Evolutionary conservation across 2,888 invertebrate genomes (phyloP), one percentile per base, ranked within the genome.

Genomic region (Drosophila longiperda): DNA sequence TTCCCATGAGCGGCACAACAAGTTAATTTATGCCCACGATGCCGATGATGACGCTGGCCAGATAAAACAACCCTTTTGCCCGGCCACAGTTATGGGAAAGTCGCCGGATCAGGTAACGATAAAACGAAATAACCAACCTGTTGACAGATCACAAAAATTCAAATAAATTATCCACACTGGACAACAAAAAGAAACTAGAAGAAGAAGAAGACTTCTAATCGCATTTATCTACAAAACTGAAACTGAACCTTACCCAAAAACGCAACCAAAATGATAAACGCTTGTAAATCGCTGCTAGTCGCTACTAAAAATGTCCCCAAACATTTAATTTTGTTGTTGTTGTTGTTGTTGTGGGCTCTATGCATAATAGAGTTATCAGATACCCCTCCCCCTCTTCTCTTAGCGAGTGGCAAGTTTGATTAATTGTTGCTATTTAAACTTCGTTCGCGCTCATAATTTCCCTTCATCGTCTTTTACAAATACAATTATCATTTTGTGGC

Each of bases 11-110:
- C 54, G 54, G 80, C 65, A 73, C 75, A 89, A 90, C 90, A 90
- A 83, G 89, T 91, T 90, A 90, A 90, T 90, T 90, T 90, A 90
- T 90, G 90, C 82, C 48, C 64, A 52, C 38, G 3, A 45, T 32
- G 23, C 15, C 34, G 58, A 54, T 48, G 49, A 49, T 42, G 29
- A 82, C 75, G 75, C 55, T 75, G 40, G 38, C 29, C 50, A 60
- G 91, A 89, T 89, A 89, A 89, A 83, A 49, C 78, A 81, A 79
- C 66, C 83, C 83, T 66, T 74, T 74, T 20, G n/a, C n/a, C 34
- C 40, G 48, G 65, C 9, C 50, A 57, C 49, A 58, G 70, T 63
- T 67, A 38, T 45, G 55, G 62, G 67, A 67, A 72, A 58, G 73
- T 59, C 40, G 50, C 12, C 48, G 50, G 69, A 67, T 81, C 84